These are phyloP conservation scores for Microctonus aethiopoides DNA, from an alignment of 2,888 invertebrate genomes.

Conservation along the genomic window DNA sequence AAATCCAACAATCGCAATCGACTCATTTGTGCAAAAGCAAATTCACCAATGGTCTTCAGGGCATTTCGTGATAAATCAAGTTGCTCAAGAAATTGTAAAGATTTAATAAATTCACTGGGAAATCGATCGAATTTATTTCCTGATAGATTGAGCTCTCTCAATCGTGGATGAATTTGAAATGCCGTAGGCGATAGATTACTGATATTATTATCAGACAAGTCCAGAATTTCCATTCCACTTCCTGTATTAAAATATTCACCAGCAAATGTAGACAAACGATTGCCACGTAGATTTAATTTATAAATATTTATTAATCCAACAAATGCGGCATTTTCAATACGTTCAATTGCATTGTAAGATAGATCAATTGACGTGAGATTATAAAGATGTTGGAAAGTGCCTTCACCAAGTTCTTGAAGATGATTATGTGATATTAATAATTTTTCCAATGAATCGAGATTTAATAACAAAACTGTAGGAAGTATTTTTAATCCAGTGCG, in stretches of 20 bases:
- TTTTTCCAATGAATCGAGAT: constrained; percentile 74
- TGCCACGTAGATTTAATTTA: constrained; percentile 78
- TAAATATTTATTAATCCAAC: constrained; percentile 81
- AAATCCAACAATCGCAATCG: constrained; percentile 79
- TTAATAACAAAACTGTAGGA: constrained; percentile 78
- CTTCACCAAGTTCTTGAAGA: constrained; percentile 79
- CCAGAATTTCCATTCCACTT: constrained; percentile 82
- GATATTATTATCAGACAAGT: constrained; percentile 83
- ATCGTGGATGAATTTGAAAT: constrained; percentile 84
- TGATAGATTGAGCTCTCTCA: constrained; percentile 77
- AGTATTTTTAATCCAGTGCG: constrained; percentile 79
- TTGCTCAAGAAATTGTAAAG: constrained; percentile 80
- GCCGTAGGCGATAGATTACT: constrained; percentile 87
- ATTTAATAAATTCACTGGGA: constrained; percentile 84
- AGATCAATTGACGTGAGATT: constrained; percentile 82
- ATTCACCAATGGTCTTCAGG: constrained; percentile 82
- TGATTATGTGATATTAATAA: constrained; percentile 80
- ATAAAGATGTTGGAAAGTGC: constrained; percentile 80
- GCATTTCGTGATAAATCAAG: constrained; percentile 83
- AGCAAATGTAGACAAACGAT: constrained; percentile 82
- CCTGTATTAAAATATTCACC: constrained; percentile 89
- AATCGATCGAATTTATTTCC: constrained; percentile 87
- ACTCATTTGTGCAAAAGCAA: constrained; percentile 86
- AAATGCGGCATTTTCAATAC: constrained; percentile 81
- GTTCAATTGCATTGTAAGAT: constrained; percentile 82